Evolutionary conservation across 1,140 invertebrate genomes (phyloP).

Genomic region (Hycleus cichorii): DNA sequence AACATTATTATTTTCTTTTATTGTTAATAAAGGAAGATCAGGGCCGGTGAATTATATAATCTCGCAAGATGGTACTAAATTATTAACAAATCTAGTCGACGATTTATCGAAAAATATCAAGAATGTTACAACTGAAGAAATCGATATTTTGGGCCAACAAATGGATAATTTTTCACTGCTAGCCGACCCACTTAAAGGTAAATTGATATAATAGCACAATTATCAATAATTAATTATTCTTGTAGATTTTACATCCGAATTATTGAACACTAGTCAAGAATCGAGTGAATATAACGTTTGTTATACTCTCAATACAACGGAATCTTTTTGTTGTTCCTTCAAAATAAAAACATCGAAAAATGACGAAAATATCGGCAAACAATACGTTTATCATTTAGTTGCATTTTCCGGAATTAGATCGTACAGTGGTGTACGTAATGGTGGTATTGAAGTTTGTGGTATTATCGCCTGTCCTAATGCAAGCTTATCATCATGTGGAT

Average conservation of each 20-base stretch:
- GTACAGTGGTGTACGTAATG: conserved; percentile 35
- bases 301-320: not conserved
- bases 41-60: conserved; percentile 8
- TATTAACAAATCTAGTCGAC: conserved; percentile 1
- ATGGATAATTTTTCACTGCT: conserved; percentile 14
- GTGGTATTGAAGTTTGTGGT: conserved; percentile 45
- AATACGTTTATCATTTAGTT: conserved; percentile 38
- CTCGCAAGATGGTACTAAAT: not conserved
- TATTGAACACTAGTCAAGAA: conserved; percentile 3
- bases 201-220: not conserved
- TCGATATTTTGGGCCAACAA: conserved; percentile 1
- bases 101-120: not conserved
- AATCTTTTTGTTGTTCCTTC: conserved; percentile 16
- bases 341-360: not conserved
- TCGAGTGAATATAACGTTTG: not conserved
- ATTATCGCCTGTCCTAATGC: conserved; percentile 44
- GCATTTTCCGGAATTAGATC: conserved; percentile 45
- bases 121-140: not conserved
- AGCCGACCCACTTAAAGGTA: conserved; percentile 2
- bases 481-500: conserved; percentile 39
- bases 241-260: not conserved
- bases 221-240: not conserved
- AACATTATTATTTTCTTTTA: not conserved
- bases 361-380: not conserved
- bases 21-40: not conserved